These are phyloP conservation scores for Phyllostomus hastatus DNA, from an alignment of 2,113 vertebrate species.

Conservation along the genomic window DNA sequence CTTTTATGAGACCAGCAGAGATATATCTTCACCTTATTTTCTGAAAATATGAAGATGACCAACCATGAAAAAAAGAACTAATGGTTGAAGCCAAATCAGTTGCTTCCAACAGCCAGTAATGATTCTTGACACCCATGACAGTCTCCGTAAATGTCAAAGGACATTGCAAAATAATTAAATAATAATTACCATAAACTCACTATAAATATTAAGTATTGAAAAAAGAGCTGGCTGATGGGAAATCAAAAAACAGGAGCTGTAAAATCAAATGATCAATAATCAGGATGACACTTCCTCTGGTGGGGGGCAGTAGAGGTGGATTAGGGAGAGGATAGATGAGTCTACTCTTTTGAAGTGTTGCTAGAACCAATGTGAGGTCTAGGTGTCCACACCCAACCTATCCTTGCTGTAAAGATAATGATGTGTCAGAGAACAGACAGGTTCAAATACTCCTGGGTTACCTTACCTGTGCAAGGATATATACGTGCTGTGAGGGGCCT, in stretches of 20 bases:
- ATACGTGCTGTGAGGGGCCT: background rate
- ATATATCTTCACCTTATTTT: background rate
- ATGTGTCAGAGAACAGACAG: constrained; percentile 27
- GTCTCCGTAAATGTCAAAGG: background rate
- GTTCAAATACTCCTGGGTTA: background rate
- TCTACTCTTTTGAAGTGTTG: background rate
- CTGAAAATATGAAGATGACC: background rate
- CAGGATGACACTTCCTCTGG: fast-evolving
- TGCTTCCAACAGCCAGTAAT: background rate
- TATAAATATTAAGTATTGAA: background rate
- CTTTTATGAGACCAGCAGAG: background rate
- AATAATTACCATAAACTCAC: background rate
- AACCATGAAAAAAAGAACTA: background rate
- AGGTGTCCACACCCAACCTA: background rate
- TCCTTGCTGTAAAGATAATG: background rate
- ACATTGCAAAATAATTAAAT: background rate
- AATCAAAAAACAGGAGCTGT: background rate
- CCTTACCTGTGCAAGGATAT: background rate
- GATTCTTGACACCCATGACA: background rate
- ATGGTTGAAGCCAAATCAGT: background rate
- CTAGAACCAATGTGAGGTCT: background rate
- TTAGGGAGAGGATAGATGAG: background rate
- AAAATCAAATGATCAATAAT: background rate
- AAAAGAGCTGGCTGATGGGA: background rate
- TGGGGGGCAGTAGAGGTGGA: background rate